phyloP scores from a whole-genome alignment of 2,888 invertebrate species.

The Oscheius sp. region DNA sequence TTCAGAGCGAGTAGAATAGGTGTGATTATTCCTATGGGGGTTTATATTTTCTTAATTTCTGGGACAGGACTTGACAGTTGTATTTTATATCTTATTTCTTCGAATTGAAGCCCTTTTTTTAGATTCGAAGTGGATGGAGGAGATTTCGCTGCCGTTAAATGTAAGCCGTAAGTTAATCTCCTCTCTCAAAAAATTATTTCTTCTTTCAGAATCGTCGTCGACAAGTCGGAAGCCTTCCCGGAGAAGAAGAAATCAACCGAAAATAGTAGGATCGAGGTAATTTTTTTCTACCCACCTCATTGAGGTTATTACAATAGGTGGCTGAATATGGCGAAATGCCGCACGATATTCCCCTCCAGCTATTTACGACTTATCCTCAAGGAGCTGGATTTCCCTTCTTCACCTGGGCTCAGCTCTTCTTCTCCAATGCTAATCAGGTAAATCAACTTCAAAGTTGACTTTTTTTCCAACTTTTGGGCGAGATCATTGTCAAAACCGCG shows the following conservation, averaged over 20 bases:
- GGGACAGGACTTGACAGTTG: too few species aligned
- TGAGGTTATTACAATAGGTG: constrained; percentile 31
- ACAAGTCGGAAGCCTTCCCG: constrained; percentile 56
- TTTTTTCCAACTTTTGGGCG: not conserved
- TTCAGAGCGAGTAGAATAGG: too few species aligned
- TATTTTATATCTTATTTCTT: too few species aligned
- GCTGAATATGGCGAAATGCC: constrained; percentile 58
- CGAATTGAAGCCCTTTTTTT: too few species aligned
- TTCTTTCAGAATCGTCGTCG: constrained; percentile 46
- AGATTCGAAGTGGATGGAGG: constrained; percentile 68
- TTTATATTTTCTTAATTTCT: too few species aligned
- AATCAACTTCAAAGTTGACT: not conserved
- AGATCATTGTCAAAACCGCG: too few species aligned
- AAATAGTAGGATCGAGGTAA: constrained; percentile 53
- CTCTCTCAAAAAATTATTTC: not conserved
- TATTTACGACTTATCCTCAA: constrained; percentile 68
- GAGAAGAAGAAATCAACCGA: constrained; percentile 58
- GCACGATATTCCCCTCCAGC: constrained; percentile 55
- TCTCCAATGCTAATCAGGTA: constrained; percentile 59
- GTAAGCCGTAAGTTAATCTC: constrained; percentile 37
- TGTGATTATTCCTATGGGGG: too few species aligned
- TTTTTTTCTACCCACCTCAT: not conserved
- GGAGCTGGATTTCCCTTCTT: constrained; percentile 69
- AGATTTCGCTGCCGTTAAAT: constrained; percentile 67
- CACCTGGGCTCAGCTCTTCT: constrained; percentile 70